Evolutionary conservation across 1,140 invertebrate species (phyloP), one percentile per base, ranked within the genome.

Genomic region (Choristoneura fumiferana): DNA sequence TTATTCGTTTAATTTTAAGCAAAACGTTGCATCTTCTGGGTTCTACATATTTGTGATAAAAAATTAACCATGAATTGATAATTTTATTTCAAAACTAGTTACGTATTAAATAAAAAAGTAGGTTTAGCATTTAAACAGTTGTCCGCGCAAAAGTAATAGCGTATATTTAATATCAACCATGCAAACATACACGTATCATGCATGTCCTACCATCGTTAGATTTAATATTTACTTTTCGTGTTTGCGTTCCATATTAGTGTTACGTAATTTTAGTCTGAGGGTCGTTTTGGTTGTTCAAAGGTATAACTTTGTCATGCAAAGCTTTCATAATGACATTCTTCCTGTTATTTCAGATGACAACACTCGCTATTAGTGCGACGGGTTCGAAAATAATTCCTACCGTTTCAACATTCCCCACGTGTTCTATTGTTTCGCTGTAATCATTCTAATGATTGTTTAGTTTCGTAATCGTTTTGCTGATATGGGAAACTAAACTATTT

Each of bases 331-430:
- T 73, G 72, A 67, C 66, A 66, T 45, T 58, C 66, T 59, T 69
- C 65, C 64, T 81, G 70, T 73, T 76, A 71, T 77, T 76, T 71
- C 71, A 68, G 63, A 63, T 60, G 60, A 37, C 58, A 57, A n/a
- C n/a, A n/a, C n/a, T n/a, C 54, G 54, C 52, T 49, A 61, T 55
- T 57, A 52, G 36, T 37, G 59, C 60, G 58, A 58, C 58, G 45
- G 38, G 49, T 40, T 18, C 15, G 65, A 58, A 67, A 69, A 71
- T 66, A 68, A 72, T 78, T 67, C 65, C 65, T 67, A 40, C 58
- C 36, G 57, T 70, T 76, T 61, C 67, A 63, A 65, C 66, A 72
- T 58, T 56, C 62, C 65, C 58, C 69, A 76, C 68, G 62, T 71
- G 67, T 68, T 18, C 65, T 54, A 70, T 78, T 80, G 71, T 79